A percentile compares a stretch with the other conserved stretches of the same genome.
phyloP scores from a whole-genome alignment of 2,797 vertebrate species.

The Toxotes lorentzi region DNA sequence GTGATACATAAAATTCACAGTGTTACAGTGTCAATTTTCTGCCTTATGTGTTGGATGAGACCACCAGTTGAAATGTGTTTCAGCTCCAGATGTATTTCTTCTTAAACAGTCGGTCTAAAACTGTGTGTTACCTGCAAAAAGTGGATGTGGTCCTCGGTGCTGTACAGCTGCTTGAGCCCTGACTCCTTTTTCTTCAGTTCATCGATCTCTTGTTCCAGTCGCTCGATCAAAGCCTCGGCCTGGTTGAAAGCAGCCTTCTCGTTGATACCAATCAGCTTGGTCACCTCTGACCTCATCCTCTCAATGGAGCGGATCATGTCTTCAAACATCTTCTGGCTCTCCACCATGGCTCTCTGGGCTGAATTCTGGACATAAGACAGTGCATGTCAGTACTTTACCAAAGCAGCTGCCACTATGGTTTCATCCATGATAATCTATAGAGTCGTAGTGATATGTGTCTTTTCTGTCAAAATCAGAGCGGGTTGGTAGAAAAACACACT shows the following conservation, averaged over 20 bases:
- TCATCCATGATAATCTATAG: neutral
- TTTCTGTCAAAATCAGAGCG: neutral
- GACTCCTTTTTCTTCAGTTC: conserved; percentile 87
- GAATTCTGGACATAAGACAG: conserved; percentile 77
- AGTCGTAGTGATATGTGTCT: neutral
- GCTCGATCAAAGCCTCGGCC: conserved; percentile 86
- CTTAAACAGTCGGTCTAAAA: neutral
- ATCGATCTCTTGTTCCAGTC: conserved; percentile 89
- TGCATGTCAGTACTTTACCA: conserved; percentile 31
- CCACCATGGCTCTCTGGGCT: conserved; percentile 87
- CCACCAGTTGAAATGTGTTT: neutral
- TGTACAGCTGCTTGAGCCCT: conserved; percentile 83
- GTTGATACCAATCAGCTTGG: conserved; percentile 88
- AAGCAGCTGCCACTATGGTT: neutral
- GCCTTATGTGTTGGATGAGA: neutral
- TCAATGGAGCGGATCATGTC: conserved; percentile 89
- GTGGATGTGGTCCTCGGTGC: conserved; percentile 87
- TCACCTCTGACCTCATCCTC: conserved; percentile 88
- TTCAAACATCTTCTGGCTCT: conserved; percentile 89
- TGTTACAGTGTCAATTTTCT: neutral
- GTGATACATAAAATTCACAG: neutral
- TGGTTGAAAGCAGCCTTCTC: conserved; percentile 88
- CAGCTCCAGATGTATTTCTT: neutral
- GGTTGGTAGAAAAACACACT: neutral
- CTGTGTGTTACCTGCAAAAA: conserved; percentile 81